Base-by-base conservation (phyloP, 2,113 vertebrate species). In the Pseudorasbora parva region DNA sequence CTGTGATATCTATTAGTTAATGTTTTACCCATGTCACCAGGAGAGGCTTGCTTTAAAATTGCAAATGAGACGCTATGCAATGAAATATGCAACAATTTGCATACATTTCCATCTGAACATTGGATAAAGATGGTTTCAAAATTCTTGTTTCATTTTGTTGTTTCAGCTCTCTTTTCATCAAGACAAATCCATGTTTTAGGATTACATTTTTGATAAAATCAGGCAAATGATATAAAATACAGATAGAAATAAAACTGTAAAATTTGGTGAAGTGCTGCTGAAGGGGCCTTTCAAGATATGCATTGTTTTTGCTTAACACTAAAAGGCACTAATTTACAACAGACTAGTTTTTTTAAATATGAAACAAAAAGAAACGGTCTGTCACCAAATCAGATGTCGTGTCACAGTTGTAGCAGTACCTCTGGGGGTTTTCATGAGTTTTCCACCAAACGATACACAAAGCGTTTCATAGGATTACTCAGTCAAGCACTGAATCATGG, bases 401-500 rank as follows among this genome's bases (percentile, higher is more conserved):
- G 41, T 68, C 8, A 25, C 23, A 25, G 57, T 43, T 68, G 11
- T 25, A 37, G 12, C 3, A 6, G 11, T 60, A 33, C 41, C 2
- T 59, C 21, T 10, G 27, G 27, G 60, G 1, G 23, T 54, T 64
- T 30, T 64, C 45, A 66, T 72, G 25, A 83, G 76, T n/a, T 73
- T 56, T 69, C 71, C 64, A 68, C n/a, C 56, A 64, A 41, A 82
- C 43, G 51, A 77, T 30, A 82, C 75, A 71, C 78, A 68, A 2
- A 9, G 49, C 2, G 27, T 56, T 84, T 37, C 23, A 66, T n/a
- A 68, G 75, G 83, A 64, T 79, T 87, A 74, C 82, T 60, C 25
- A 69, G 76, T 43, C 86, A 81, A 78, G 41, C 75, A 33, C 14
- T 83, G 72, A 83, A 76, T 86, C 54, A 76, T 77, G 71, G 59